Conservation (phyloP, 2,797 vertebrate species). For the Meriones psammophilus region DNA sequence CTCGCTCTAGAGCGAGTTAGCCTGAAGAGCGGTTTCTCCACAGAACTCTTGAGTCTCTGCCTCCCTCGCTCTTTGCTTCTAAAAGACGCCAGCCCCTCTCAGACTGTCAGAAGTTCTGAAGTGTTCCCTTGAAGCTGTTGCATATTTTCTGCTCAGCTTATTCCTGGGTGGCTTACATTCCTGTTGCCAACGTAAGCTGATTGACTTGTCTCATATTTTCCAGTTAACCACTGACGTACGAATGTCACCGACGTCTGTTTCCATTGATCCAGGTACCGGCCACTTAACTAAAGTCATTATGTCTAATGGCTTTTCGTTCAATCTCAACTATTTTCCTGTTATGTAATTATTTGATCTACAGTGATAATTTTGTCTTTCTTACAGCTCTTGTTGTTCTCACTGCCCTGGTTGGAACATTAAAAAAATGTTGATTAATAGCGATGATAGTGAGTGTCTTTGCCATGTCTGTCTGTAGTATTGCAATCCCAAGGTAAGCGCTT, state of each 20-base stretch:
- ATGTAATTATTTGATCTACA: conserved; percentile 45
- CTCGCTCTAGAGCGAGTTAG: conserved; percentile 43
- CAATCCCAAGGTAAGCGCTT: neutral
- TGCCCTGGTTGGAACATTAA: conserved; percentile 37
- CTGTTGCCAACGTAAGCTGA: conserved; percentile 6
- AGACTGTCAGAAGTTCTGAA: conserved; percentile 59
- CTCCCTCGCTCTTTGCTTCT: conserved; percentile 46
- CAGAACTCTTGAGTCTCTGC: neutral
- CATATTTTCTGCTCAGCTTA: conserved; percentile 49
- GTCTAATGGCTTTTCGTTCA: conserved; percentile 41
- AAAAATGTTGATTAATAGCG: neutral
- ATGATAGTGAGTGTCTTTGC: neutral
- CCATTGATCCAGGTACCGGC: neutral
- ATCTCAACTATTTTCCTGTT: conserved; percentile 1
- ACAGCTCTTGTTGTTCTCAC: conserved; percentile 47
- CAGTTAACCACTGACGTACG: neutral
- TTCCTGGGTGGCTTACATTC: conserved; percentile 38
- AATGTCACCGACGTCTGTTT: conserved; percentile 25
- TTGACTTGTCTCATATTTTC: conserved; percentile 48
- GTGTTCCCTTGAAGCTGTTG: conserved; percentile 60
- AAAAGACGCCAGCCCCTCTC: conserved; percentile 56
- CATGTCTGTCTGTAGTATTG: neutral
- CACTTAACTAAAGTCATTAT: conserved; percentile 31
- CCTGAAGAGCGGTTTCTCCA: conserved; percentile 51
- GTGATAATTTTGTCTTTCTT: conserved; percentile 16